Conservation (phyloP, 2,888 invertebrate genomes). For the Nudaria mundana region DNA sequence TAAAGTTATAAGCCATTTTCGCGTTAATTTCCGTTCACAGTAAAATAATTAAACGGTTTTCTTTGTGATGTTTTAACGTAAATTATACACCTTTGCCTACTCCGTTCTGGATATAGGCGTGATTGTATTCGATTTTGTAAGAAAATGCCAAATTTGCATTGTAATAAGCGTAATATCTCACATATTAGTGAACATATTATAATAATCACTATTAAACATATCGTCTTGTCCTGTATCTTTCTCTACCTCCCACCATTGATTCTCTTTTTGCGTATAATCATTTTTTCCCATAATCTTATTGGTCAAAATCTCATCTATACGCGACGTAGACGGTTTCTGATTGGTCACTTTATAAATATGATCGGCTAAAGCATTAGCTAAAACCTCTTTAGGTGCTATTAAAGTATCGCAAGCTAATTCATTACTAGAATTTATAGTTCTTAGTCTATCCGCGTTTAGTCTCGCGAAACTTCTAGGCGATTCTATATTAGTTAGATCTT, state of each 20-base stretch:
- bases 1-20: too few relatives aligned
- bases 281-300: conserved; percentile 62
- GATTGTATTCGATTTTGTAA: too few relatives aligned
- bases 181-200: conserved; percentile 56
- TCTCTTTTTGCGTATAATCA: conserved; percentile 50
- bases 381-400: conserved; percentile 70
- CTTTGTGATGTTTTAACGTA: too few relatives aligned
- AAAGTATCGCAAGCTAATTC: conserved; percentile 61
- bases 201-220: conserved; percentile 60
- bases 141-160: too few relatives aligned
- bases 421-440: conserved; percentile 58
- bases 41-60: too few relatives aligned
- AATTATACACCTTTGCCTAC: too few relatives aligned
- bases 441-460: conserved; percentile 67
- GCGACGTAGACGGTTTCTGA: conserved; percentile 74
- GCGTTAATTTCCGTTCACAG: too few relatives aligned
- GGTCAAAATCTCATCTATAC: conserved; percentile 70
- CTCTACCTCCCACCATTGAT: conserved; percentile 66
- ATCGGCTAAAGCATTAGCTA: conserved; percentile 70
- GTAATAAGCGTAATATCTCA: conserved; percentile 27
- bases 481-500: conserved; percentile 64
- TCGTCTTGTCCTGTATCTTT: conserved; percentile 59
- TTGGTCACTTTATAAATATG: conserved; percentile 79
- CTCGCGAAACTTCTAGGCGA: conserved; percentile 66
- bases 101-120: too few relatives aligned